A percentile compares a stretch with the other conserved stretches of the same genome.
Evolutionary conservation across 2,888 invertebrate species (phyloP).

Genomic region (Syritta pipiens): DNA sequence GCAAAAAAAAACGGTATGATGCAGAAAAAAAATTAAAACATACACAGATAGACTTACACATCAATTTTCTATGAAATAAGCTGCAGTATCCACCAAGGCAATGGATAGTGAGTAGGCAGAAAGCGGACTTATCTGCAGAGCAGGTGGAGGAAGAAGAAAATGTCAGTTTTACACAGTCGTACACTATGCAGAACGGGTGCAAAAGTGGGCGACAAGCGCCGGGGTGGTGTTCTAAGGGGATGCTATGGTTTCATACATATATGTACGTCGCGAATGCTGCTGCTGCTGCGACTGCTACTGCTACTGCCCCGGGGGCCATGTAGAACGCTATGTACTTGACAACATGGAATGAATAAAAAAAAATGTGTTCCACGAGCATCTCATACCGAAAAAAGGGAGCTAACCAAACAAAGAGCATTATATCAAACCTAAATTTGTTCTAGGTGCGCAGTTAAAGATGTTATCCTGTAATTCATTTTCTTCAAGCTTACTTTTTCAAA

Average conservation of each 20-base stretch:
- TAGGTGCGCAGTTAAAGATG: no score
- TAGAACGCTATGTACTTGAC: slow-evolving; percentile 25
- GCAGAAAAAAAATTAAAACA: slow-evolving; percentile 27
- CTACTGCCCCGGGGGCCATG: slow-evolving; percentile 1
- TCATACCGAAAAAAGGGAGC: neutral
- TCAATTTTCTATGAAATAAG: slow-evolving; percentile 67
- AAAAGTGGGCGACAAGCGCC: slow-evolving; percentile 11
- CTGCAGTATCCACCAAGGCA: slow-evolving; percentile 50
- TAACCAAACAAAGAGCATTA: neutral
- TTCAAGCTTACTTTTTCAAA: no score
- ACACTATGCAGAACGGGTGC: slow-evolving; percentile 34
- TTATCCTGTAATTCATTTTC: no score
- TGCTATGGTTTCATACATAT: slow-evolving; percentile 17
- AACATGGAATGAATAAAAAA: slow-evolving; percentile 16
- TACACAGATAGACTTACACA: slow-evolving; percentile 57
- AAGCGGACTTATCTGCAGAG: slow-evolving; percentile 42
- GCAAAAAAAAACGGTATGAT: slow-evolving; percentile 27
- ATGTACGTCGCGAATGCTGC: slow-evolving; percentile 40
- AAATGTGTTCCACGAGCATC: slow-evolving; percentile 8
- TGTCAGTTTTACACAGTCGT: slow-evolving; percentile 33
- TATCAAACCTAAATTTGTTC: neutral
- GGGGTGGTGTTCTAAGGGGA: slow-evolving; percentile 13
- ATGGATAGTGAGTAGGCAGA: slow-evolving; percentile 17
- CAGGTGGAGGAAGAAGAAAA: slow-evolving; percentile 31
- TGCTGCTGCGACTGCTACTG: no score